Conservation (phyloP, 1,140 invertebrate genomes). For the Drosophila bifasciata region DNA sequence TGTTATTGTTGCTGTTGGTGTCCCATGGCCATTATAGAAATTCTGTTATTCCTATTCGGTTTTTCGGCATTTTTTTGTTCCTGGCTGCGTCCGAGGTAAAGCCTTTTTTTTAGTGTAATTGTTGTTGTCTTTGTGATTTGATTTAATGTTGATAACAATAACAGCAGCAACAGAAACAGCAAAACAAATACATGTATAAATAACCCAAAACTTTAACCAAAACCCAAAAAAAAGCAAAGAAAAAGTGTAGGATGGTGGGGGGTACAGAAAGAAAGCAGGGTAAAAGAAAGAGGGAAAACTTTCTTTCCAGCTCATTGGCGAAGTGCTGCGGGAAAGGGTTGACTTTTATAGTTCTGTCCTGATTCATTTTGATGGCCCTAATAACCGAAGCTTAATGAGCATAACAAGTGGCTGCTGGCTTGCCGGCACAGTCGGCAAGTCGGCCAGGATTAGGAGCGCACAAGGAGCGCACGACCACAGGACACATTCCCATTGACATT, state of each 20-base stretch:
- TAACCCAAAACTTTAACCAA: constrained; percentile 66
- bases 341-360: constrained; percentile 79
- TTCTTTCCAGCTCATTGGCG: constrained; percentile 59
- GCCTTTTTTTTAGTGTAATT: constrained; percentile 70
- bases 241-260: not conserved
- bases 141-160: constrained; percentile 83
- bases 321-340: constrained; percentile 43
- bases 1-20: constrained; percentile 13
- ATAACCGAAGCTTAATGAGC: constrained; percentile 79
- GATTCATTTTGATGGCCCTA: constrained; percentile 81
- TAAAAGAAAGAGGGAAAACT: constrained; percentile 47
- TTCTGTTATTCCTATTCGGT: constrained; percentile 58
- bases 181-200: constrained; percentile 53
- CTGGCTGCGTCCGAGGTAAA: constrained; percentile 41
- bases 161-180: constrained; percentile 60
- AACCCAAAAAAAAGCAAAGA: constrained; percentile 37
- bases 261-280: constrained; percentile 2
- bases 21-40: constrained; percentile 52
- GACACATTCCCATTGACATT: constrained; percentile 22
- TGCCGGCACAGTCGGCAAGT: not conserved
- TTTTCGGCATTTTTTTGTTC: constrained; percentile 27
- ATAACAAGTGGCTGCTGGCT: constrained; percentile 65
- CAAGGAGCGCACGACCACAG: constrained; percentile 17
- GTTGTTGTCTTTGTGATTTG: constrained; percentile 80
- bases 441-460: constrained; percentile 33